Base-by-base conservation (phyloP, 1,140 invertebrate species). In the Eulimnadia texana region DNA sequence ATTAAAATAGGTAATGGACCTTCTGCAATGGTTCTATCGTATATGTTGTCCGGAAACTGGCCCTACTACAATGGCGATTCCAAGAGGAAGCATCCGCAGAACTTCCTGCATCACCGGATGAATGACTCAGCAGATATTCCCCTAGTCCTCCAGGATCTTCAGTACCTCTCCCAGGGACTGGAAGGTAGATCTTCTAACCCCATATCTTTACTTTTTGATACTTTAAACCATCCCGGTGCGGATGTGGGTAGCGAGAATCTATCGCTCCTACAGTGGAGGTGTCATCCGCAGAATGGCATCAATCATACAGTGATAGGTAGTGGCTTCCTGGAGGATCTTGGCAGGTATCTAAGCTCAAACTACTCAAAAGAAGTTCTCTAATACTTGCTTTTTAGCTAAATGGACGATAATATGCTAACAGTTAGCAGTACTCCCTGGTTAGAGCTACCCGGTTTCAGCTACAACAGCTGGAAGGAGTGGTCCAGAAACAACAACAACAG, bases 261-360 rank as follows among this genome's bases (percentile, higher is more conserved):
- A 20, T 80, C 87, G 0, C 72, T 88, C 2, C 71, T 94, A 1
- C 73, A 82, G 2, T 94, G 89, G 86, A 76, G 77, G 54, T 78
- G 78, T 66, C 71, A 76, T 54, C 68, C 73, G 1, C 72, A 79
- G 6, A 78, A 79, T 68, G 71, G 77, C 66, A 79, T 87, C 20
- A 82, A 89, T 60, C 90, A 93, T 71, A 78, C 92, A 33, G 88
- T 92, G 0, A 73, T 93, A 27, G 89, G 90, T 0, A 84, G 84
- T 67, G 84, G 83, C 0, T 78, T 50, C 83, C 88, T 6, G 90
- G 90, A 42, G 90, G 90, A 42, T 79, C 85, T 1, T 94, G 90
- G 90, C 84, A 89, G 74, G 82, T 82, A 70, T 66, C 33, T 16
- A 42, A 16, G 16, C 33, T 11, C 23, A 56, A 42, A 55, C 53